Evolutionary conservation across 2,113 vertebrate species (phyloP).

Genomic region (Callopanchax toddi): DNA sequence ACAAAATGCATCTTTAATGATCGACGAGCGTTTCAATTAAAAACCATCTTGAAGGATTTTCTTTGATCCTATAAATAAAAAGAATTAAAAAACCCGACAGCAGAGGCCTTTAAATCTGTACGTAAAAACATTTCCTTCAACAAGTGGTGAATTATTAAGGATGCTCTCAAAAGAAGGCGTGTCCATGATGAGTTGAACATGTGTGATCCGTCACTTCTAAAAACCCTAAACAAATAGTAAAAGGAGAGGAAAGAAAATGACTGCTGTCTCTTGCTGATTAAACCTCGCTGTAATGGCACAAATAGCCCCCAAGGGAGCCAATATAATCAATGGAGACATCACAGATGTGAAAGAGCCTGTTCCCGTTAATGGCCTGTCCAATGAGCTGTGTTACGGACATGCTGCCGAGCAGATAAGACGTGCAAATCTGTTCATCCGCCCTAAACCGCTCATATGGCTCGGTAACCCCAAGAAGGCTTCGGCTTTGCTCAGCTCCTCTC

Average conservation of each 20-base stretch:
- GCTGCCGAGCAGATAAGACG: slow-evolving; percentile 45
- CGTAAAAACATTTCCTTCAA: too few species aligned
- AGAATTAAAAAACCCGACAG: background rate
- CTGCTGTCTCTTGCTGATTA: slow-evolving; percentile 18
- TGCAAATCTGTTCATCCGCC: slow-evolving; percentile 26
- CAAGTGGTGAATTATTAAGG: too few species aligned
- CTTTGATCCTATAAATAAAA: background rate
- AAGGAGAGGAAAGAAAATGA: background rate
- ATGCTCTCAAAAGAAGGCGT: slow-evolving; percentile 16
- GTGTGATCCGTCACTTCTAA: background rate
- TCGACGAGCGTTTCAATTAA: slow-evolving; percentile 3
- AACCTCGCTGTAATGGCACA: slow-evolving; percentile 35
- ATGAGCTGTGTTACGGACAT: slow-evolving; percentile 54
- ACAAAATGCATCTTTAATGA: slow-evolving; percentile 3
- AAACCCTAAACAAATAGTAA: background rate
- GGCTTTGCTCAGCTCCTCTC: background rate
- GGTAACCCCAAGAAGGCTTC: background rate
- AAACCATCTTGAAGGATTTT: background rate
- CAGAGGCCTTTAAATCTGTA: background rate
- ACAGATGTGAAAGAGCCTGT: slow-evolving; percentile 32
- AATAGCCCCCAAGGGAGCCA: slow-evolving; percentile 43
- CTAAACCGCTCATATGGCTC: slow-evolving; percentile 10
- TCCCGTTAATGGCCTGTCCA: slow-evolving; percentile 49
- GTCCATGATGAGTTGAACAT: too few species aligned
- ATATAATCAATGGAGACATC: slow-evolving; percentile 53